phyloP scores from a whole-genome alignment of 1,140 invertebrate species.

The Camponotus floridanus region DNA sequence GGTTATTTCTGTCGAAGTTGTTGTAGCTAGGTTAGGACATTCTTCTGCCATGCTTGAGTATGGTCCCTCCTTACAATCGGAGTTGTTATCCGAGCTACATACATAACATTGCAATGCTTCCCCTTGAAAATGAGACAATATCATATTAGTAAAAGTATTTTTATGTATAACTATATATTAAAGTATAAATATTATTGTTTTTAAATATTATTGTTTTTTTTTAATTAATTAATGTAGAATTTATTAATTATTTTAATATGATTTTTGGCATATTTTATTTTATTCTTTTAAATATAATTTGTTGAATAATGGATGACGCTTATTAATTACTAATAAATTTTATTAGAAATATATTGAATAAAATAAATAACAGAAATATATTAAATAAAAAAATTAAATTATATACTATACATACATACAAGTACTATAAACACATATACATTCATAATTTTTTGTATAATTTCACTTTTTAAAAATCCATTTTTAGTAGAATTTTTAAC shows the following conservation, averaged over 20 bases:
- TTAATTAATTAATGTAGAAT: neutral
- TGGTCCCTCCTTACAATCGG: neutral
- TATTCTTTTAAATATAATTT: neutral
- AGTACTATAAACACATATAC: no score
- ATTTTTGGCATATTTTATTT: neutral
- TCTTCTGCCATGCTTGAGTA: neutral
- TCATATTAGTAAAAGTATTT: neutral
- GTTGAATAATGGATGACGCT: neutral
- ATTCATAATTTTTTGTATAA: neutral
- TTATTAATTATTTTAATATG: no score
- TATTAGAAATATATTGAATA: neutral
- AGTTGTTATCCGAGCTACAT: neutral
- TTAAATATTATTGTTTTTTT: neutral
- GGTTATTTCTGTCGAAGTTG: neutral
- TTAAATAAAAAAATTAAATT: no score
- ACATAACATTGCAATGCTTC: constrained; percentile 55
- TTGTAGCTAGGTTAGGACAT: neutral
- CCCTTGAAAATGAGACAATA: constrained; percentile 41
- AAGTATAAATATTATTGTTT: neutral
- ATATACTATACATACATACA: no score
- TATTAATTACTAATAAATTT: neutral
- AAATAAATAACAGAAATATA: neutral
- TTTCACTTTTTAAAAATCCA: neutral
- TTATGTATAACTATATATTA: neutral
- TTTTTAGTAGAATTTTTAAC: neutral